Percentiles rank a stretch among this genome's conserved stretches.
phyloP scores from a whole-genome alignment of 2,888 invertebrate species.

The Listrodromus nycthemerus region DNA sequence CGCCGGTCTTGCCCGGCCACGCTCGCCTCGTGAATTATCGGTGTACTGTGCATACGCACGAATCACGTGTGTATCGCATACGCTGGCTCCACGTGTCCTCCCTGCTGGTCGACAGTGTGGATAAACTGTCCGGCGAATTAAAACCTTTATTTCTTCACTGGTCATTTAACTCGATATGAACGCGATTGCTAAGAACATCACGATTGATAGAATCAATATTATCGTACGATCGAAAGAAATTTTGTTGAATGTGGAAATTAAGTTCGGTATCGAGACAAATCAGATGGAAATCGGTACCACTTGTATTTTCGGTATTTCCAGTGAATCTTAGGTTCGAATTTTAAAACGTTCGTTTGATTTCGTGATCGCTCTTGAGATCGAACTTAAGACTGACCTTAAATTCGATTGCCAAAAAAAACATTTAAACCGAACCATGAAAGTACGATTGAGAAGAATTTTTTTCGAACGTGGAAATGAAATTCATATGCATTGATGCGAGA shows the following conservation, averaged over 20 bases:
- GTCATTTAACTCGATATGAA: background rate
- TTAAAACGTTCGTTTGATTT: too few species aligned
- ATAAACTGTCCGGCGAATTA: background rate
- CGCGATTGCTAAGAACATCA: background rate
- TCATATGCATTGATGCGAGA: too few species aligned
- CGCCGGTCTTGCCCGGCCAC: conserved; percentile 60
- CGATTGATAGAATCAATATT: background rate
- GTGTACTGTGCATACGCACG: conserved; percentile 63
- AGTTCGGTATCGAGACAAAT: too few species aligned
- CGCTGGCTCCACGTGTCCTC: conserved; percentile 17
- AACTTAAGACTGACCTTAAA: too few species aligned
- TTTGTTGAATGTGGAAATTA: too few species aligned
- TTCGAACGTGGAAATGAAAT: too few species aligned
- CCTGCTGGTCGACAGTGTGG: conserved; percentile 6
- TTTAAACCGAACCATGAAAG: background rate
- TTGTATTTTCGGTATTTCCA: too few species aligned
- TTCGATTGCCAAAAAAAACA: too few species aligned
- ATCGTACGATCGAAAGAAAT: background rate
- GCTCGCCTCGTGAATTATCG: conserved; percentile 75
- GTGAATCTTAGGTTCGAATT: too few species aligned
- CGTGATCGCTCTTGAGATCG: too few species aligned
- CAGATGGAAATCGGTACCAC: too few species aligned
- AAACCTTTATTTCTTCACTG: background rate
- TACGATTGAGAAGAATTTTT: background rate
- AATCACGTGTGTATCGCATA: conserved; percentile 34